Base-by-base conservation (phyloP, 2,888 invertebrate genomes). In the Scaptomyza tumidula region DNA sequence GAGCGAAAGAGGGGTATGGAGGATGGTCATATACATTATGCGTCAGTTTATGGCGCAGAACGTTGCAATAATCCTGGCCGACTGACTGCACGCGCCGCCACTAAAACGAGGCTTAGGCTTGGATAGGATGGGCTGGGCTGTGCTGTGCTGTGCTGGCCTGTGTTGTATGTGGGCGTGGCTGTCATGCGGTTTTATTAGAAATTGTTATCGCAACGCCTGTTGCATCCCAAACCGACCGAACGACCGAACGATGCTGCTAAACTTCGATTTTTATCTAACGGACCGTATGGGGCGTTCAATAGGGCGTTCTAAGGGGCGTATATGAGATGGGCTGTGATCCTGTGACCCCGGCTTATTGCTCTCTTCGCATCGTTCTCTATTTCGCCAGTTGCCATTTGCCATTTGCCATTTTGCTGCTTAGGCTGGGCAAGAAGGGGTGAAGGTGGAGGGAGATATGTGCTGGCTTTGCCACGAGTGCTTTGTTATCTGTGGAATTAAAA, bases 101-200 rank as follows among this genome's bases (percentile, higher is more conserved):
- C 82, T 70, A 72, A 67, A 61, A 65, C 27, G 46, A 33, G 64
- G 63, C 67, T 71, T 61, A 71, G 60, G 19, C 39, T 39, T 1
- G 2, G 14, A 6, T 39, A 10, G 41, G 16, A 6, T 44, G 44
- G 37, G 31, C 24, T 53, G 41, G n/a, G n/a, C n/a, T 19, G 19
- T 19, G 7, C n/a, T n/a, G n/a, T n/a, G n/a, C 11, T 37, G 29
- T 24, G 24, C 24, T 24, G 35, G 56, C 24, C 19, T 48, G 33
- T 10, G 16, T 41, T 37, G 29, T 35, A 55, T 29, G 58, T 43
- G 59, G 50, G 35, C 24, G 46, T 57, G 64, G 53, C 80, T 88
- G 84, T 84, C 86, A 84, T 88, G 86, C 62, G 83, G 82, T 82
- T 87, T 87, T 86, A 85, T 88, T 86, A 84, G 84, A 86, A 88